Percentiles rank a stretch among this genome's conserved stretches.
Conservation (phyloP, 2,888 invertebrate species). For the Erynnis tages region DNA sequence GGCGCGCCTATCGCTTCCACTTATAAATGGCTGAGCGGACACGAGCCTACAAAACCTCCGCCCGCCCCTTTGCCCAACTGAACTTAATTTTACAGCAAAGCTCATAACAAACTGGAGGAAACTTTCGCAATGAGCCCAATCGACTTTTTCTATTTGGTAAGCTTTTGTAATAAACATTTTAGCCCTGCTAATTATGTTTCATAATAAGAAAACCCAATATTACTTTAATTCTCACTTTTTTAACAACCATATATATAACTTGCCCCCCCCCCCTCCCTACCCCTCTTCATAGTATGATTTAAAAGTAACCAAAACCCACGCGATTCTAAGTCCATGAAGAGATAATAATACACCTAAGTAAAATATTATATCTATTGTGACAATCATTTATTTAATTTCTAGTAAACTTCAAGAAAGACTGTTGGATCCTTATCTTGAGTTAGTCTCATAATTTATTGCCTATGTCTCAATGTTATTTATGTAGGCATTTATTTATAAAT, state of each 20-base stretch:
- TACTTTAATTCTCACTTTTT: too few relatives aligned
- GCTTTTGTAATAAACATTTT: background rate
- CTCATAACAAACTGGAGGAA: slow-evolving; percentile 37
- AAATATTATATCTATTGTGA: too few relatives aligned
- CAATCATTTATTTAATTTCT: too few relatives aligned
- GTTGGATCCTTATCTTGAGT: slow-evolving; percentile 19
- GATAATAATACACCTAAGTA: too few relatives aligned
- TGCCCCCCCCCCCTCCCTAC: too few relatives aligned
- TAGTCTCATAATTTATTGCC: slow-evolving; percentile 19
- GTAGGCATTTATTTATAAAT: slow-evolving; percentile 7
- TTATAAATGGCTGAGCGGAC: slow-evolving; percentile 48
- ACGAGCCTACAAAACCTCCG: slow-evolving; percentile 38
- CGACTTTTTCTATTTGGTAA: background rate
- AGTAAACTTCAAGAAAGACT: slow-evolving; percentile 16
- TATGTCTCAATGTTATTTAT: slow-evolving; percentile 13
- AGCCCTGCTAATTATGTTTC: background rate
- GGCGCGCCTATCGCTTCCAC: slow-evolving; percentile 53
- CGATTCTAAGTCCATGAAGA: too few relatives aligned
- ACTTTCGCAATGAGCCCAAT: slow-evolving; percentile 1
- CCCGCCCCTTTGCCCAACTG: slow-evolving; percentile 41
- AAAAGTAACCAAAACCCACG: too few relatives aligned
- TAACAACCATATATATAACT: too few relatives aligned
- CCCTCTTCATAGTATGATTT: too few relatives aligned
- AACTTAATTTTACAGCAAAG: slow-evolving; percentile 40
- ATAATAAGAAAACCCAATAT: background rate